Evolutionary conservation across 2,113 vertebrate genomes (phyloP), one percentile per base, ranked within the genome.

Genomic region (Syrmaticus mikado): DNA sequence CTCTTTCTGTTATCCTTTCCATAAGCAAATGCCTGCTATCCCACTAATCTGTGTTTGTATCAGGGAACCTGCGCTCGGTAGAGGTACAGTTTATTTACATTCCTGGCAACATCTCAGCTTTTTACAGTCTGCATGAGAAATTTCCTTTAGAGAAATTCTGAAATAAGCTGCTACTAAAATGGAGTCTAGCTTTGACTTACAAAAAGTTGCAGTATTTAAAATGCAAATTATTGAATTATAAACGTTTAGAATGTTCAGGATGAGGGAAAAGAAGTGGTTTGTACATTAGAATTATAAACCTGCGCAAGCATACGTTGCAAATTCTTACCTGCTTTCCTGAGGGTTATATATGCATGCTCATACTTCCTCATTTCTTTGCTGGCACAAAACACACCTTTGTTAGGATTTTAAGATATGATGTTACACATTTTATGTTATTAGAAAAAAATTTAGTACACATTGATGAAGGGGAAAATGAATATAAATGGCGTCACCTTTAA

Each of bases 401-500:
- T 94, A 82, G 34, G 12, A 85, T 68, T 90, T 75, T 71, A 87
- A 66, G 38, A 58, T 53, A 36, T 3, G 25, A 62, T 78, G 13
- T 48, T 91, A 41, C 36, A 66, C 20, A 82, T 66, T 41, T 85
- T 36, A 81, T 36, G 13, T 86, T 58, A 74, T 52, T 89, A n/a
- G 64, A 80, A 78, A 67, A 86, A 68, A 13, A 11, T 65, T 61
- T 77, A 40, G 32, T n/a, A 50, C 21, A n/a, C 21, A 22, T 38
- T 93, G 81, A 83, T 46, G 36, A 80, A 77, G 15, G 61, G 80
- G 76, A 45, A 73, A 84, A 93, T 85, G 17, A 89, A 96, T 85
- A 89, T 86, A 89, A 87, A 72, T 90, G 74, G 20, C 73, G 79
- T 79, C n/a, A 88, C 36, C 48, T 82, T 90, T 94, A 91, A 94